phyloP scores from a whole-genome alignment of 1,140 invertebrate genomes.

The Drosophila sucinea region DNA sequence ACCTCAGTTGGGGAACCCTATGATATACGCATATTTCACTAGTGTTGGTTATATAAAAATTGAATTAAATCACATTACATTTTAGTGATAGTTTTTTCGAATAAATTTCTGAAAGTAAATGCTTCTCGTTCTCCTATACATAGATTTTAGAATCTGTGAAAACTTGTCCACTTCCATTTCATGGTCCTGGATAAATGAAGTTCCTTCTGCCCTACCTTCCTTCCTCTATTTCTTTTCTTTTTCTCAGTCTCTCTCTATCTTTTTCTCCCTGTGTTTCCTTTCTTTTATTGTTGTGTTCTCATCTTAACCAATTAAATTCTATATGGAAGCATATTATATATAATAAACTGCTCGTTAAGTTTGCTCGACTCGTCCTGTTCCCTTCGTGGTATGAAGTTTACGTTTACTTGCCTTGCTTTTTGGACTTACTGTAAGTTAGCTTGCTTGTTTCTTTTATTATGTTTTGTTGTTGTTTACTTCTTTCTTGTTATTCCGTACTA shows the following conservation, averaged over 20 bases:
- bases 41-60: no score
- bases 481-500: not conserved
- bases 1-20: no score
- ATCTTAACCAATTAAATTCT: slow-evolving; percentile 3
- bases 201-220: no score
- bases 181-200: no score
- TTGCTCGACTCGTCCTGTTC: not conserved
- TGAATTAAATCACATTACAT: no score
- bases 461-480: not conserved
- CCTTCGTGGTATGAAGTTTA: not conserved
- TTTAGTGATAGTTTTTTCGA: no score
- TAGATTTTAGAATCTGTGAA: no score
- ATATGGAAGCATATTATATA: slow-evolving; percentile 19
- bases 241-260: not conserved
- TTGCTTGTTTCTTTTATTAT: not conserved
- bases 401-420: not conserved
- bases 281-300: not conserved
- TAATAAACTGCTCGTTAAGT: slow-evolving; percentile 15
- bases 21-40: no score
- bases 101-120: no score
- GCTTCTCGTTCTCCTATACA: no score
- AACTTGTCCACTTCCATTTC: no score
- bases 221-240: no score
- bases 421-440: not conserved
- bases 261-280: not conserved